These are phyloP conservation scores for Merops nubicus DNA, from an alignment of 2,113 vertebrate species.

Conservation along the genomic window DNA sequence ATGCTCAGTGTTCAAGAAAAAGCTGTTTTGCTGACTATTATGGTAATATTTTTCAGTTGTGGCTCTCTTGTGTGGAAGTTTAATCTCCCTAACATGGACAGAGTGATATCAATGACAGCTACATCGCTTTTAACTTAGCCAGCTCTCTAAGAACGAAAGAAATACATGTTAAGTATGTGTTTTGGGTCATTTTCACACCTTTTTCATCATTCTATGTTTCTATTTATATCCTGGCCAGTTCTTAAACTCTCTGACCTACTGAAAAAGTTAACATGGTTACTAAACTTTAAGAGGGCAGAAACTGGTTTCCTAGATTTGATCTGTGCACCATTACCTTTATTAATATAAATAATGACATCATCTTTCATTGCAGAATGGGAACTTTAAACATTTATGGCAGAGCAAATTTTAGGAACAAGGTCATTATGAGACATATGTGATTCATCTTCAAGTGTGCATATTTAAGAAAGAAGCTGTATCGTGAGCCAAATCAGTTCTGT, in stretches of 20 bases:
- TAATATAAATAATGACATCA: conserved; percentile 28
- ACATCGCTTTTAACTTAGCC: neutral
- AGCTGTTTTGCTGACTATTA: conserved; percentile 30
- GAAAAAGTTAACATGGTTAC: neutral
- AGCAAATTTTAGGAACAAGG: neutral
- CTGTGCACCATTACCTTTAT: neutral
- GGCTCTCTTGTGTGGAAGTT: neutral
- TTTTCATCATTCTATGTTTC: neutral
- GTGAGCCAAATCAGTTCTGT: neutral
- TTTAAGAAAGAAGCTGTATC: neutral
- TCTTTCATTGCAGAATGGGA: neutral
- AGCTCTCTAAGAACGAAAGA: conserved; percentile 6
- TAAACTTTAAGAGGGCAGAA: neutral
- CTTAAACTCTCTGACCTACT: neutral
- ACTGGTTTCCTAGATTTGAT: neutral
- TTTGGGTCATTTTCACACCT: neutral
- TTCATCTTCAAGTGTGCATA: neutral
- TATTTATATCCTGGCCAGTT: neutral
- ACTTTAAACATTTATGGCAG: neutral
- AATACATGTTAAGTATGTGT: neutral
- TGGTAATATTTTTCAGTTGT: conserved; percentile 30
- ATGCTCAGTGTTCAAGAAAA: conserved; percentile 39
- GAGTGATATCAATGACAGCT: neutral
- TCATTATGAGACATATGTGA: neutral
- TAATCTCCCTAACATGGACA: neutral